These are phyloP conservation scores for Pegoplata infirma DNA, from an alignment of 2,888 invertebrate species.

Conservation along the genomic window DNA sequence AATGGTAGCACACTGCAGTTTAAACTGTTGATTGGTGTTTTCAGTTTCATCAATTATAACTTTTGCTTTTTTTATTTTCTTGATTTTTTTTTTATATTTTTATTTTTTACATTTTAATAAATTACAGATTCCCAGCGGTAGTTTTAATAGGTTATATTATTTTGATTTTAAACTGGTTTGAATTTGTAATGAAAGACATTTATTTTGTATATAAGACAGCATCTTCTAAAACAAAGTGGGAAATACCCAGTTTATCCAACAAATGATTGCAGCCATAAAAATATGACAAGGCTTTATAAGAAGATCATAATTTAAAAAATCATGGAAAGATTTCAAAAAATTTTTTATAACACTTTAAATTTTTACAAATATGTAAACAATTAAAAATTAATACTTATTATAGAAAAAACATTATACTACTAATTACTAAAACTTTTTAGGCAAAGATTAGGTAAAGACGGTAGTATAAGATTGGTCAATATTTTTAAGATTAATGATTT, in stretches of 20 bases:
- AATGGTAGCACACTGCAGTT: background rate
- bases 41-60: conserved; percentile 20
- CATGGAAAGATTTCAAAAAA: no score
- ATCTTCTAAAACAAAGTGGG: background rate
- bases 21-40: conserved; percentile 8
- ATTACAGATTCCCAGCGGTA: conserved; percentile 25
- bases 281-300: background rate
- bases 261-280: background rate
- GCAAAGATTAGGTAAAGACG: background rate
- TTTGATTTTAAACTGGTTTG: conserved; percentile 30
- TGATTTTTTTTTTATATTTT: background rate
- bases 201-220: background rate
- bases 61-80: background rate
- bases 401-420: no score
- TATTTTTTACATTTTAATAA: conserved; percentile 16
- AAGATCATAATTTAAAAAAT: background rate
- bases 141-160: background rate
- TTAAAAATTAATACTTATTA: no score
- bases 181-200: conserved; percentile 26
- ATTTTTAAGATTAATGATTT: no score
- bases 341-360: no score
- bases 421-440: background rate
- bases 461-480: no score
- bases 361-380: background rate
- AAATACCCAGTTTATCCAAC: background rate